A percentile compares a stretch with the other conserved stretches of the same genome.
phyloP scores from a whole-genome alignment of 64 coral and sea anemone genomes.

The Pocillopora damicornis region DNA sequence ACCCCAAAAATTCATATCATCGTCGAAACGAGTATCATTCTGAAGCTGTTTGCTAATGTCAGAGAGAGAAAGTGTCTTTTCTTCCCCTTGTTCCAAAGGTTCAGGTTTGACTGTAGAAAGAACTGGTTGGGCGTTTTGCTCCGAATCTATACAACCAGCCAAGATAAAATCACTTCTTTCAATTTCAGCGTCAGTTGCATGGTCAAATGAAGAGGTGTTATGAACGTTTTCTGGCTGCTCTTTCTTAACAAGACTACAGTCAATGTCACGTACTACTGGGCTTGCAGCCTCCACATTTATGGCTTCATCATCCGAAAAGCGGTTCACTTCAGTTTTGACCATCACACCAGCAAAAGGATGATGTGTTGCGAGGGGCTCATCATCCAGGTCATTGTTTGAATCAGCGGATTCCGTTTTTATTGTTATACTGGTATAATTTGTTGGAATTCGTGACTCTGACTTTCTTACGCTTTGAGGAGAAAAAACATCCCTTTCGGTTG shows the following conservation, averaged over 20 bases:
- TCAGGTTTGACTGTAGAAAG: background rate
- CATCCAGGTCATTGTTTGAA: background rate
- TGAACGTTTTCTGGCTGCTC: too few relatives aligned
- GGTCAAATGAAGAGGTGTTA: background rate
- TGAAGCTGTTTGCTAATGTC: constrained; percentile 15
- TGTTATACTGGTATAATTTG: background rate
- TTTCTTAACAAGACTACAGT: background rate
- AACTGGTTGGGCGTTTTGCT: background rate
- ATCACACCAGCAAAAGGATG: background rate
- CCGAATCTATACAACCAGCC: background rate
- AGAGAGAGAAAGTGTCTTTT: background rate
- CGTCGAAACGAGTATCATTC: background rate
- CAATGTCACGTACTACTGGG: background rate
- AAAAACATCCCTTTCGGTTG: background rate
- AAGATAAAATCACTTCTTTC: background rate
- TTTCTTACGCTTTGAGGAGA: background rate
- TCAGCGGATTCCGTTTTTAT: background rate
- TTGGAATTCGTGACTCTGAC: background rate
- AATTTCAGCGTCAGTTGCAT: background rate
- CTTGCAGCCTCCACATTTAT: background rate
- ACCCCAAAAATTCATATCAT: background rate
- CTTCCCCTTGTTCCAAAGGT: background rate
- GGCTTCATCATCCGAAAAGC: background rate
- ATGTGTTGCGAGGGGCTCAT: background rate
- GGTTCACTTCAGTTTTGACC: background rate